A percentile compares a stretch with the other conserved stretches of the same genome.
Conservation (phyloP, 2,797 vertebrate genomes). For the Malurus leucopterus region DNA sequence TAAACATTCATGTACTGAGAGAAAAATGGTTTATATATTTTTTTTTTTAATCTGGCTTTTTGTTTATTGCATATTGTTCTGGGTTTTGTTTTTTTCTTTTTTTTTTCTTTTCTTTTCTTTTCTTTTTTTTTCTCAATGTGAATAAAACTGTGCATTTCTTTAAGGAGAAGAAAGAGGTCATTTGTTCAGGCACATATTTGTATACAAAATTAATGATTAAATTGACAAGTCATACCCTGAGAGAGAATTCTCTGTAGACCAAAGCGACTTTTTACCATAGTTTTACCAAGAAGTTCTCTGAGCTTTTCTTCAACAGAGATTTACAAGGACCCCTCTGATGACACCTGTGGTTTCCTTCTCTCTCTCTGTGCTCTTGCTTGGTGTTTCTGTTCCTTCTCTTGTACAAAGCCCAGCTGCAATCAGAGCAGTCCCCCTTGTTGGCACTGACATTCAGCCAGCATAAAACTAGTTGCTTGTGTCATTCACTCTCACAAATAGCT, state of each 20-base stretch:
- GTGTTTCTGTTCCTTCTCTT: not conserved
- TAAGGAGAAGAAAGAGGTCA: not conserved
- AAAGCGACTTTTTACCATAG: not conserved
- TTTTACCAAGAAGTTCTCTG: not conserved
- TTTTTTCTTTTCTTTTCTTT: not conserved
- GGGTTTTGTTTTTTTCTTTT: not conserved
- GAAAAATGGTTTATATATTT: fast-evolving
- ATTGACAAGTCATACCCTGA: not conserved
- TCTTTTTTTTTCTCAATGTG: not conserved
- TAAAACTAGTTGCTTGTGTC: not conserved
- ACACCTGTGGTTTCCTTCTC: not conserved
- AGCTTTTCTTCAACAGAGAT: not conserved
- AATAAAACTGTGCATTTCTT: not conserved
- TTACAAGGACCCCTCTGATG: not conserved
- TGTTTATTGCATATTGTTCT: not conserved
- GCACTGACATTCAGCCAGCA: not conserved
- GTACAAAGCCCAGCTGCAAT: not conserved
- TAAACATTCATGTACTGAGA: not conserved
- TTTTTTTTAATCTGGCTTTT: not conserved
- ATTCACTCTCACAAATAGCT: not conserved
- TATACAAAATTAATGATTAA: not conserved
- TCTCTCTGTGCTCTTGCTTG: not conserved
- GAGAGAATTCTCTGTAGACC: not conserved
- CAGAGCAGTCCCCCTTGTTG: not conserved
- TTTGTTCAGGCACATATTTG: not conserved